Conservation (phyloP, 1,140 invertebrate species). For the Helicoverpa zea region DNA sequence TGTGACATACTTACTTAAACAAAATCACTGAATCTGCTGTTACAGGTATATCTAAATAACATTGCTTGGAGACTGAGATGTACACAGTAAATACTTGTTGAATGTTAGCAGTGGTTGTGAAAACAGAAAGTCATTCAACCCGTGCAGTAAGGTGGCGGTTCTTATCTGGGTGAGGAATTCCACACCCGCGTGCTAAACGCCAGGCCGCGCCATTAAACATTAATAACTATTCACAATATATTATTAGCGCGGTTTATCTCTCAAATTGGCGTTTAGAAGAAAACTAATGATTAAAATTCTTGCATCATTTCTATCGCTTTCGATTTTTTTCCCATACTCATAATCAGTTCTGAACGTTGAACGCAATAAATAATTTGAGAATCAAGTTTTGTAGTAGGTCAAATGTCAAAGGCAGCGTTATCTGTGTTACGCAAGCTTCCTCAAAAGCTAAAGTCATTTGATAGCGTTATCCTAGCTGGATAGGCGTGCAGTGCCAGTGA, state of each 20-base stretch:
- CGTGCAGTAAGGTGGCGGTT: conserved; percentile 23
- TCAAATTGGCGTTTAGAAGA: neutral
- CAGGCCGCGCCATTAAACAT: neutral
- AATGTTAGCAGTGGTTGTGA: conserved; percentile 14
- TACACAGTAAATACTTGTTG: conserved; percentile 16
- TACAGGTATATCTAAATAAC: neutral
- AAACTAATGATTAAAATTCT: neutral
- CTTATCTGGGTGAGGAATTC: conserved; percentile 34
- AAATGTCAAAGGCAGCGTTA: conserved; percentile 18
- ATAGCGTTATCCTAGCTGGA: conserved; percentile 37
- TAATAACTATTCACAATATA: neutral
- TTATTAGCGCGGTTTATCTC: conserved; percentile 1
- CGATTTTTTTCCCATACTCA: neutral
- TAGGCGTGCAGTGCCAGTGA: conserved; percentile 36
- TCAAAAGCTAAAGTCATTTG: neutral
- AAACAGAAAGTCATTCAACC: conserved; percentile 37
- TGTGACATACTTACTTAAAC: too few species aligned
- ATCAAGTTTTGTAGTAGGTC: neutral
- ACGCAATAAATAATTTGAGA: conserved; percentile 7
- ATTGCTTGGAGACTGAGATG: neutral
- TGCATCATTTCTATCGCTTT: neutral
- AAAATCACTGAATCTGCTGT: too few species aligned
- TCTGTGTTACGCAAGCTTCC: conserved; percentile 8
- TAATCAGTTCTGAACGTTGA: neutral
- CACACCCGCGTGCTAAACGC: conserved; percentile 33